Evolutionary conservation across 2,797 vertebrate species (phyloP).

Genomic region (Ibycter americanus): DNA sequence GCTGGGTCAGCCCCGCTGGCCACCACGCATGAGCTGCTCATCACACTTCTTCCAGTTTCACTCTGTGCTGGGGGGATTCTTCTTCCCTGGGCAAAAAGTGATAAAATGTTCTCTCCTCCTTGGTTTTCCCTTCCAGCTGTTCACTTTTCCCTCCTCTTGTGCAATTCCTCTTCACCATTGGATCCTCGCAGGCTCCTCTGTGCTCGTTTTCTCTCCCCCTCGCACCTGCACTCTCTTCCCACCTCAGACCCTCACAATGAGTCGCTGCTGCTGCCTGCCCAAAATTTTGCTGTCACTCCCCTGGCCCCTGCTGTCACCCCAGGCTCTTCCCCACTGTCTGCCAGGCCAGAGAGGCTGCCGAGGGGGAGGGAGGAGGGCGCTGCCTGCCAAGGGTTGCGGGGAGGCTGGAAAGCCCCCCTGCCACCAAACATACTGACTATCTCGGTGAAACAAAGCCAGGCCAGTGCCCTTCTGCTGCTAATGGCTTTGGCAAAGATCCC

Average conservation of each 20-base stretch:
- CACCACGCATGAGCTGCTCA: fast-evolving
- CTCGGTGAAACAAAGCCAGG: not conserved
- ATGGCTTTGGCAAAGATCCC: not conserved
- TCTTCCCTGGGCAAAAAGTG: not conserved
- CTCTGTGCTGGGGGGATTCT: not conserved
- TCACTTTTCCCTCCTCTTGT: not conserved
- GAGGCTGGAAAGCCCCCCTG: not conserved
- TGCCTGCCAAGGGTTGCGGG: not conserved
- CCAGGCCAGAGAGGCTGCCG: not conserved
- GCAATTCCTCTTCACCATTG: not conserved
- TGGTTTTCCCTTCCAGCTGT: not conserved
- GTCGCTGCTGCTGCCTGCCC: not conserved
- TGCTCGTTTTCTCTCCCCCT: not conserved
- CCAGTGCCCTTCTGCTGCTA: not conserved
- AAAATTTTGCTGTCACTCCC: not conserved
- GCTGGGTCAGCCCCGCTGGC: not conserved
- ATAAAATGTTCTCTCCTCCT: not conserved
- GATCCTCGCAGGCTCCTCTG: not conserved
- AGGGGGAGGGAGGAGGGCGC: not conserved
- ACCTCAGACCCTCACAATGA: not conserved
- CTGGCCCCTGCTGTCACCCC: not conserved
- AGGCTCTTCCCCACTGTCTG: not conserved
- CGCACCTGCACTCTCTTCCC: not conserved
- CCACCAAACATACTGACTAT: not conserved
- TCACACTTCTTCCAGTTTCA: not conserved